A percentile compares a stretch with the other conserved stretches of the same genome.
phyloP scores from a whole-genome alignment of 2,797 vertebrate genomes.

The Dermochelys coriacea region DNA sequence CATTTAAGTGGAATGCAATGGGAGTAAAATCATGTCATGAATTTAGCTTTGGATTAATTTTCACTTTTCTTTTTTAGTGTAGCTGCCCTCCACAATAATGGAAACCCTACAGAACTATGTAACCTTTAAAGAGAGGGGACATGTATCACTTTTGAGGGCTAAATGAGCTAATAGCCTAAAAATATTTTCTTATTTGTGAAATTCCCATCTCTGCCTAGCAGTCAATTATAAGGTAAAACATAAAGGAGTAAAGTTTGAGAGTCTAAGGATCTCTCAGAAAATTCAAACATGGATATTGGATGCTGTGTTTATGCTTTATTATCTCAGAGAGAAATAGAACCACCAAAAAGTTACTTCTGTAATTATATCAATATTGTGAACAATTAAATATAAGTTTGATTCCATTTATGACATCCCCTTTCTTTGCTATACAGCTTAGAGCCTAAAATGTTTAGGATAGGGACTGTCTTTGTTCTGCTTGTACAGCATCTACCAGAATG shows the following conservation, averaged over 20 bases:
- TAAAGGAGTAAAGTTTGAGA: conserved; percentile 28
- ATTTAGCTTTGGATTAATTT: conserved; percentile 77
- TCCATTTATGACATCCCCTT: not conserved
- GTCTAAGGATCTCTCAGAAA: not conserved
- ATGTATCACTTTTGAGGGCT: conserved; percentile 58
- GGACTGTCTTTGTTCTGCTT: not conserved
- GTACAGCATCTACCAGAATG: not conserved
- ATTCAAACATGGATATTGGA: not conserved
- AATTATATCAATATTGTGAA: not conserved
- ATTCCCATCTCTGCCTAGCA: conserved; percentile 71
- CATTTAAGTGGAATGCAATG: conserved; percentile 80
- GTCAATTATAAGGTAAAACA: conserved; percentile 46
- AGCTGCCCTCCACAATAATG: conserved; percentile 70
- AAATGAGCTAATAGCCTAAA: conserved; percentile 69
- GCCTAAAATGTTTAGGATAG: not conserved
- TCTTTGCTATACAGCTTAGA: not conserved
- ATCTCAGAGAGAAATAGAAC: conserved; percentile 14
- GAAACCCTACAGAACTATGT: conserved; percentile 64
- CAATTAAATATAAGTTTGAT: not conserved
- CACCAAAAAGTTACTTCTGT: not conserved
- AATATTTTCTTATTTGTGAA: conserved; percentile 64
- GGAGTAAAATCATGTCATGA: conserved; percentile 74
- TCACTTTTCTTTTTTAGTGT: conserved; percentile 63
- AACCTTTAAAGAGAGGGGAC: conserved; percentile 62
- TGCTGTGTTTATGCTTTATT: not conserved